Percentiles rank a stretch among this genome's conserved stretches.
Evolutionary conservation across 2,113 vertebrate genomes (phyloP).

Genomic region (Eulemur rufifrons): DNA sequence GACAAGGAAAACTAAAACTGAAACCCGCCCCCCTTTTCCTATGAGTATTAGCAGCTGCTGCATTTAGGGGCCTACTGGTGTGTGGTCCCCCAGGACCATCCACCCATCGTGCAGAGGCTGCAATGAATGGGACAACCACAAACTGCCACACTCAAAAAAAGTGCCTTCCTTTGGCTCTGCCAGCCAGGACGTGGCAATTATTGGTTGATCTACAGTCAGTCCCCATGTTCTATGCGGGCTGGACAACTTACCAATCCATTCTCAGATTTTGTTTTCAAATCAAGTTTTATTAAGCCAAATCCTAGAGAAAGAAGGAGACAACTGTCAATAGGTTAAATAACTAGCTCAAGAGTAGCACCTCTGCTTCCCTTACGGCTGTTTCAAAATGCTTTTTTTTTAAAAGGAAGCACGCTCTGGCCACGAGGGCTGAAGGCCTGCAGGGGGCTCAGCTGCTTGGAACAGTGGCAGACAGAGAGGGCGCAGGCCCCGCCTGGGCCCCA

Average conservation of each 20-base stretch:
- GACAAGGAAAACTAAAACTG: neutral
- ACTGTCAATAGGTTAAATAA: neutral
- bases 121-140: neutral
- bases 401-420: neutral
- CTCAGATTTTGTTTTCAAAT: conserved; percentile 98
- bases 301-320: conserved; percentile 84
- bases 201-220: neutral
- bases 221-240: rapidly evolving
- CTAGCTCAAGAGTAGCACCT: neutral
- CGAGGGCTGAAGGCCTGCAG: rapidly evolving
- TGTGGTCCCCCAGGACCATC: neutral
- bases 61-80: rapidly evolving
- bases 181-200: neutral
- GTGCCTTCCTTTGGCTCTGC: neutral
- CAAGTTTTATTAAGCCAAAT: conserved; percentile 97
- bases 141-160: neutral
- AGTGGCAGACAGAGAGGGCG: too few relatives aligned
- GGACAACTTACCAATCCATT: conserved; percentile 95
- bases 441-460: neutral
- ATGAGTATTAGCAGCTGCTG: neutral
- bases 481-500: neutral
- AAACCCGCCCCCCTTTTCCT: neutral
- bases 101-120: neutral
- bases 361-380: neutral
- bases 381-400: neutral